Evolutionary conservation across 2,888 invertebrate species (phyloP), one percentile per base, ranked within the genome.

Genomic region (Heteromyza rotundicornis): DNA sequence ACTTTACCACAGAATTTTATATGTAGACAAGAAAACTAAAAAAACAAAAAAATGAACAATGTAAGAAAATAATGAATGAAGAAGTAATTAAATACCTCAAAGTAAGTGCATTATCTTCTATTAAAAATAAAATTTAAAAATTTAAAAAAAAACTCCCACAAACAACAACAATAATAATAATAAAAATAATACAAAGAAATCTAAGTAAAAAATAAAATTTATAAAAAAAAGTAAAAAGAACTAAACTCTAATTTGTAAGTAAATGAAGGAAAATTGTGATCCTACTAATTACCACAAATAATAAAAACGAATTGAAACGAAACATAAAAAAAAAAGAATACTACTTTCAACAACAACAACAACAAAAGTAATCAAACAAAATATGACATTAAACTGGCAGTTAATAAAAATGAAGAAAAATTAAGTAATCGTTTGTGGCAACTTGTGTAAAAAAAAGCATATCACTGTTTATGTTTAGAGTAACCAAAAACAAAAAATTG

Each of bases 31-130:
- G 59, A 59, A 59, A 59, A 60, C 51, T 24, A 57, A 60, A 19
- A 57, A 14, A 50, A 44, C 23, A 17, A 32, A 52, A 55, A 59
- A 44, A 20, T 59, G n/a, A 56, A 47, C 40, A 51, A 59, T 32
- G 23, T 22, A 62, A 50, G 32, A 27, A 50, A 60, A 35, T 50
- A 16, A 24, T 66, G 74, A 76, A 75, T 75, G 72, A 76, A 76
- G 68, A 76, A 76, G 74, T 73, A 76, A 76, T 73, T 76, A 62
- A 76, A 76, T 75, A 73, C 73, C 76, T 76, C 76, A 75, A 71
- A 73, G 73, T 74, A 76, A 76, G 76, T 76, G 76, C 76, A 76
- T 76, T 76, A 76, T 76, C 74, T 76, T 76, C 72, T 72, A 73
- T 68, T n/a, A n/a, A 58, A 67, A 52, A 32, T 16, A 59, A 32